These are phyloP conservation scores for Bettongia penicillata DNA, from an alignment of 2,113 vertebrate genomes.

Conservation along the genomic window DNA sequence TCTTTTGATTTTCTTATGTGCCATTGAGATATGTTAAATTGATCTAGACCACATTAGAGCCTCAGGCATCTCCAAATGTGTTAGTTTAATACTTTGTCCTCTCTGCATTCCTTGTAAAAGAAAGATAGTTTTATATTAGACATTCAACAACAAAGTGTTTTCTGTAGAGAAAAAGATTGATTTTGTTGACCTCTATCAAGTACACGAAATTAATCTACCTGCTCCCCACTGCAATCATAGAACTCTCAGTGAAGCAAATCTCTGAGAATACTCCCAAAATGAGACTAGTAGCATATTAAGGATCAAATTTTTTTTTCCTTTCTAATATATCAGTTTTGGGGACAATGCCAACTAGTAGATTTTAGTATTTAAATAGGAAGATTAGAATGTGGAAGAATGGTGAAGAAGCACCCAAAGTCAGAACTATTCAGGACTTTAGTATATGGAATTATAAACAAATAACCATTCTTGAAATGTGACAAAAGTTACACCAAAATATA, in stretches of 20 bases:
- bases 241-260: conserved; percentile 18
- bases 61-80: conserved; percentile 60
- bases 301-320: neutral
- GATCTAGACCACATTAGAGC: conserved; percentile 40
- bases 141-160: conserved; percentile 8
- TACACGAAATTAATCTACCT: conserved; percentile 38
- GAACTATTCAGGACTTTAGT: neutral
- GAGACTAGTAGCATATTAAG: neutral
- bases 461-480: neutral
- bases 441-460: neutral
- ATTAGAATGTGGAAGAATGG: neutral
- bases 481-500: neutral
- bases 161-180: conserved; percentile 58
- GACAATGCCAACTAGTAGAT: neutral
- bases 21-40: conserved; percentile 45
- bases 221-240: conserved; percentile 23
- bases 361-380: neutral
- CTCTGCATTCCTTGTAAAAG: conserved; percentile 48
- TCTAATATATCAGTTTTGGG: neutral
- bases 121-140: conserved; percentile 62
- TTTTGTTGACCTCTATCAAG: conserved; percentile 36
- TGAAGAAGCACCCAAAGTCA: neutral
- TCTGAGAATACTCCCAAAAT: neutral
- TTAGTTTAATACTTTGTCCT: conserved; percentile 35
- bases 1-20: conserved; percentile 66